Conservation (phyloP, 2,797 vertebrate genomes). For the Pagetopsis macropterus region DNA sequence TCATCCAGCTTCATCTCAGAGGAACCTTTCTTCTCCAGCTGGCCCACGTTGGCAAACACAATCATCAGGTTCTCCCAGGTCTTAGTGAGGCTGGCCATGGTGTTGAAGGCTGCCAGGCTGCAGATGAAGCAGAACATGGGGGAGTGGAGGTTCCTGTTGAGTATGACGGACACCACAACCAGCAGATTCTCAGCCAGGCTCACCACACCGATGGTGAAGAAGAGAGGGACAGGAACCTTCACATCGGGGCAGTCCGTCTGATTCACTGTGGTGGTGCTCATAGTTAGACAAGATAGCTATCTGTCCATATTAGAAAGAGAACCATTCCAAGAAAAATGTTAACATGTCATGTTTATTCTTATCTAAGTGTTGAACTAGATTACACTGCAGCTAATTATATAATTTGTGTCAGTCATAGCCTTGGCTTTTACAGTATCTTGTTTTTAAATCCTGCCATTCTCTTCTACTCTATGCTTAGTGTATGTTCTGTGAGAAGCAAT, state of each 20-base stretch:
- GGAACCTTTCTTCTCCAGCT: conserved; percentile 80
- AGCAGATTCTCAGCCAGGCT: conserved; percentile 92
- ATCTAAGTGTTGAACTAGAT: neutral
- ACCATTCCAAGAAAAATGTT: neutral
- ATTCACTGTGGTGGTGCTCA: conserved; percentile 54
- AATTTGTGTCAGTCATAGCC: neutral
- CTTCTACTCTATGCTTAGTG: neutral
- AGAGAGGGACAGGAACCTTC: conserved; percentile 87
- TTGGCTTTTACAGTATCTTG: neutral
- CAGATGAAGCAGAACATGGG: conserved; percentile 98
- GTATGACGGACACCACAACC: conserved; percentile 89
- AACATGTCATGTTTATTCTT: neutral
- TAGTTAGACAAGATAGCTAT: conserved; percentile 10
- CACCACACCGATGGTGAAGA: conserved; percentile 86
- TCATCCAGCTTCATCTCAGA: conserved; percentile 88
- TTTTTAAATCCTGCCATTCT: neutral
- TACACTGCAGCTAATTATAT: neutral
- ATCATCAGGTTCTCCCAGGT: conserved; percentile 92
- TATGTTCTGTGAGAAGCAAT: neutral
- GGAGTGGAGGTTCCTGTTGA: conserved; percentile 92
- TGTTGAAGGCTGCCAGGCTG: conserved; percentile 94
- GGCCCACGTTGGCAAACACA: conserved; percentile 84
- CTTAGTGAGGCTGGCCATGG: conserved; percentile 91
- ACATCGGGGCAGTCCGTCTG: conserved; percentile 86
- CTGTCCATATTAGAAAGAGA: conserved; percentile 1